Evolutionary conservation across 35 echinoderm and acorn worm species (phyloP).

Genomic region (Diadema setosum): DNA sequence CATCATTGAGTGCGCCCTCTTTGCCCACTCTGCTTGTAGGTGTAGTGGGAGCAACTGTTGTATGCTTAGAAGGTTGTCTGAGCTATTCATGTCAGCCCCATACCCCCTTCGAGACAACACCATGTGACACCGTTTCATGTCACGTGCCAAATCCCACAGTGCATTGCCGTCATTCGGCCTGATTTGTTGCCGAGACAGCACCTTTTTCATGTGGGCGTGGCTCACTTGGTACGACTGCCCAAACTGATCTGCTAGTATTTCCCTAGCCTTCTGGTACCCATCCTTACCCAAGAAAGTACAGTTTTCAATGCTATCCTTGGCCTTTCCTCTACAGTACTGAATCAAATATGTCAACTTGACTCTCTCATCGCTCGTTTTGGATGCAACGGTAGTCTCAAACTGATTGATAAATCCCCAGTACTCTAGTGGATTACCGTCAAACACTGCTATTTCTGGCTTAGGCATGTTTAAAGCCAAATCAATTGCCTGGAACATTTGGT

Average conservation of each 20-base stretch:
- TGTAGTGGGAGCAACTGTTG: not conserved
- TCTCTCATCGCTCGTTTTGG: too few relatives aligned
- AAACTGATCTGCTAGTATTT: not conserved
- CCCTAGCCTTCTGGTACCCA: not conserved
- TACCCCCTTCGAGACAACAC: not conserved
- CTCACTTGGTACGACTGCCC: not conserved
- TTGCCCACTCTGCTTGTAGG: conserved; percentile 24
- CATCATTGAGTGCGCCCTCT: not conserved
- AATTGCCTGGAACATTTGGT: too few relatives aligned
- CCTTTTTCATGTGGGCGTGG: not conserved
- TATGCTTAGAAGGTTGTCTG: not conserved
- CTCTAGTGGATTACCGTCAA: too few relatives aligned
- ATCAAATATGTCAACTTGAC: not conserved
- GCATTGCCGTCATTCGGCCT: conserved; percentile 3
- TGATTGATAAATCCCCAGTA: too few relatives aligned
- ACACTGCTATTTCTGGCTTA: too few relatives aligned
- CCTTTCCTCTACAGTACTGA: not conserved
- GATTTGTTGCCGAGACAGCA: not conserved
- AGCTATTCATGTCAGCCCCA: not conserved
- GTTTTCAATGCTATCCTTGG: not conserved
- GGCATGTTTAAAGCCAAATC: too few relatives aligned
- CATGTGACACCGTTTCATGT: not conserved
- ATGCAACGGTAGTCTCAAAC: too few relatives aligned
- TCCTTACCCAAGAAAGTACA: not conserved
- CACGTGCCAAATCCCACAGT: conserved; percentile 13